Evolutionary conservation across 1,140 invertebrate species (phyloP), one percentile per base, ranked within the genome.

Genomic region (Lamellibrachia luymesi): DNA sequence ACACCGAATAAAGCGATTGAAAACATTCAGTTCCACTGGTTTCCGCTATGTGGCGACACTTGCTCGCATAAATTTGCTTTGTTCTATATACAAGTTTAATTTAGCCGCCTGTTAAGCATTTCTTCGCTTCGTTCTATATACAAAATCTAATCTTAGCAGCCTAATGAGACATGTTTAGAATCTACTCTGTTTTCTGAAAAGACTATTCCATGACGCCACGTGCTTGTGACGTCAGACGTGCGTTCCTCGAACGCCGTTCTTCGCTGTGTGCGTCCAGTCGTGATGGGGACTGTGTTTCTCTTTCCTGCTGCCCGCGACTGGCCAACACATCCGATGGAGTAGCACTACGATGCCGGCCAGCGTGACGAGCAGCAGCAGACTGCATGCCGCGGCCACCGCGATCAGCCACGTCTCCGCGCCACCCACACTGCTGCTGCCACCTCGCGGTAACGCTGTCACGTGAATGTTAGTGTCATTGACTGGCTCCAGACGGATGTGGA

Each of bases 201-300:
- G 64, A 80, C 64, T 8, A 80, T 1, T 80, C 64, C 64, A 22
- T 80, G 64, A 80, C 64, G 13, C 25, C 64, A 80, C 64, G 25
- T 22, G 64, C 1, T 10, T 80, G 64, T 80, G 64, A 80, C 90
- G 90, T 51, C 50, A 91, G 6, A 91, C 90, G 90, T 91, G 49
- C 90, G 90, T 91, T 91, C 90, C 90, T 91, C n/a, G 90, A 50
- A 51, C 5, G 49, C 90, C 90, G n/a, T 91, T 51, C 90, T 91
- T 91, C 38, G 6, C 25, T 25, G 64, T 22, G 64, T 80, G 64
- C 25, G 90, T 91, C 38, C 50, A 49, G 4, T 91, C 8, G 38
- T 51, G 49, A n/a, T 50, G 90, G 38, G 4, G 90, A 91, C 27
- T 51, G 38, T 22, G 90, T 49, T 51, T 50, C 90, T 7, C 13